phyloP scores from a whole-genome alignment of 2,113 vertebrate species.

The Talpa occidentalis region DNA sequence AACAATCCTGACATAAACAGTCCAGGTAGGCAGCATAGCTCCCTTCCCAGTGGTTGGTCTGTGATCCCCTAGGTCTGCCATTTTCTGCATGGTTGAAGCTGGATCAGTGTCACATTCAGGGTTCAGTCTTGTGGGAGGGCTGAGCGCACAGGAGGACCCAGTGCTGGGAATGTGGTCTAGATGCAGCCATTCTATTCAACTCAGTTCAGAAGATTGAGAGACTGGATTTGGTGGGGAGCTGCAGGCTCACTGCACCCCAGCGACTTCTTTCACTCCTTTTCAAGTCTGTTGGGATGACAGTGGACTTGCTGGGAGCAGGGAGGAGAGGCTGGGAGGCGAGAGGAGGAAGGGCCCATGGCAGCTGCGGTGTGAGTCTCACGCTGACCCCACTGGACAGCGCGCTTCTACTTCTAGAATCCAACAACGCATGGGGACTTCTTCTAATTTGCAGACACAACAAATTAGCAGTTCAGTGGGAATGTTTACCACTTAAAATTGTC shows the following conservation, averaged over 20 bases:
- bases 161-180: not conserved
- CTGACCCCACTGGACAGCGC: not conserved
- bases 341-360: not conserved
- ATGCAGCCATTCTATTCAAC: not conserved
- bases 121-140: not conserved
- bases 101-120: not conserved
- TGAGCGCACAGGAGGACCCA: not conserved
- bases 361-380: not conserved
- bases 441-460: constrained; percentile 29
- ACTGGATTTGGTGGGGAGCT: not conserved
- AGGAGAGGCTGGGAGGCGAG: not conserved
- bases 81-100: not conserved
- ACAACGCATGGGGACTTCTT: not conserved
- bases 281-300: not conserved
- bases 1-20: not conserved
- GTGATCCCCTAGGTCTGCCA: too few species aligned
- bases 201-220: not conserved
- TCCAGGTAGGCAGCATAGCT: not conserved
- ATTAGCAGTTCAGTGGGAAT: not conserved
- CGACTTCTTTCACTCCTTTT: not conserved
- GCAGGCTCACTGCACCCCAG: not conserved
- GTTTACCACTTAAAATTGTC: constrained; percentile 31
- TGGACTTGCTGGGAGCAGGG: not conserved
- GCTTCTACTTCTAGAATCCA: not conserved
- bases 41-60: not conserved